Base-by-base conservation (phyloP, 2,113 vertebrate species). In the Rissa tridactyla region DNA sequence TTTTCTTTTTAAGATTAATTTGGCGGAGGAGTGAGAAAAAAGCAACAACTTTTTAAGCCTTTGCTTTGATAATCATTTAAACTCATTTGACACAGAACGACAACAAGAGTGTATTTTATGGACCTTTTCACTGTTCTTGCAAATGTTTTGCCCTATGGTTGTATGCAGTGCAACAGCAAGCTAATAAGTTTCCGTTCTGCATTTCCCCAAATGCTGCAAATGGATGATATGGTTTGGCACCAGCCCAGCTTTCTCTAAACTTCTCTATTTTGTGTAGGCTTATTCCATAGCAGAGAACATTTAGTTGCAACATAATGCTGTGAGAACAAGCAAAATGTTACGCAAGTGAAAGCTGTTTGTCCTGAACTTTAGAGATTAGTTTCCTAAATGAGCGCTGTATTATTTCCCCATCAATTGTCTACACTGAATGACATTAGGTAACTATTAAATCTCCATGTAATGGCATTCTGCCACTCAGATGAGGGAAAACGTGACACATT, bases 341-440 rank as follows among this genome's bases (percentile, higher is more conserved):
- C 36, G 94, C 97, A 97, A 96, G 96, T 76, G 94, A 96, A 90
- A 89, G 94, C 95, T 96, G 96, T 96, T 97, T 98, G 96, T 96
- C 97, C 97, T 97, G 96, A 97, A 92, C 94, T 94, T 94, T 78
- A 61, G 88, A 87, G 86, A 95, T 97, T 95, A 95, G 94, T 96
- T 98, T 98, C 97, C 98, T 98, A 97, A 97, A 96, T 80, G 89
- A 96, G 95, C 54, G 1, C 96, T 95, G 89, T 93, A 96, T 96
- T 96, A 97, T 98, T 97, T 97, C 60, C 61, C 69, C 91, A 95
- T 94, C 95, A 84, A 86, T 97, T 93, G 57, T 97, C 97, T 95
- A 88, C 30, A 23, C 34, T 93, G 95, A 95, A 61, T 96, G 96
- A 77, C 81, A 88, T 96, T 82, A 94, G 80, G 94, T 97, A 97